Evolutionary conservation across 2,113 vertebrate genomes (phyloP).

Genomic region (Megaceryle maxima): DNA sequence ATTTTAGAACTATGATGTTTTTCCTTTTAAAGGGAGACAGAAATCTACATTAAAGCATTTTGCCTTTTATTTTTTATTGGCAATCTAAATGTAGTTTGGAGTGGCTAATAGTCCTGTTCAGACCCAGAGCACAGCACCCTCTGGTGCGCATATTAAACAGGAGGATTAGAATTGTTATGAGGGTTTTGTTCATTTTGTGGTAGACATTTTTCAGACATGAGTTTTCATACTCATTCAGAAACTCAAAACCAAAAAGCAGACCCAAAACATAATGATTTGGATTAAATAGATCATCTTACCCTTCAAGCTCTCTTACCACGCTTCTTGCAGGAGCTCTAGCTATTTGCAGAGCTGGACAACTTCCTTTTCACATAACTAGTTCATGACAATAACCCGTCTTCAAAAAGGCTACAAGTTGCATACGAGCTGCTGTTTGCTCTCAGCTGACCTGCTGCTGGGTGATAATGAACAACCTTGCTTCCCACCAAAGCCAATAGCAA

Average conservation of each 20-base stretch:
- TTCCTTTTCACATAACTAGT: not conserved
- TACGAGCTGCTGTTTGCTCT: not conserved
- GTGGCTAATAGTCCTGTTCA: conserved; percentile 11
- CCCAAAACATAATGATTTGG: not conserved
- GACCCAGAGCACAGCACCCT: conserved; percentile 67
- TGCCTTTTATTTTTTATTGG: conserved; percentile 28
- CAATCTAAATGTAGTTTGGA: conserved; percentile 32
- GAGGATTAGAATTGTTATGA: conserved; percentile 13
- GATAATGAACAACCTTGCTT: not conserved
- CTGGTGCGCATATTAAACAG: conserved; percentile 58
- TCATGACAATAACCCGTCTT: not conserved
- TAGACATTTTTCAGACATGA: conserved; percentile 51
- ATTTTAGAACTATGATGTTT: conserved; percentile 47
- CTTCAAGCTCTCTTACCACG: not conserved
- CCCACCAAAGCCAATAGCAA: not conserved
- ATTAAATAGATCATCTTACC: conserved; percentile 18
- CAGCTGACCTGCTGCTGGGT: not conserved
- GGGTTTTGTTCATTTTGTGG: conserved; percentile 43
- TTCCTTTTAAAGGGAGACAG: conserved; percentile 57
- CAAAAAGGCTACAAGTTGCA: not conserved
- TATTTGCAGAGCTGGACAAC: not conserved
- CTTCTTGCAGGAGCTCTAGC: not conserved
- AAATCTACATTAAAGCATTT: conserved; percentile 50
- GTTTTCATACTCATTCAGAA: conserved; percentile 50
- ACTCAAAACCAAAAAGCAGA: conserved; percentile 15